Evolutionary conservation across 2,797 vertebrate genomes (phyloP).

Genomic region (Huso huso): DNA sequence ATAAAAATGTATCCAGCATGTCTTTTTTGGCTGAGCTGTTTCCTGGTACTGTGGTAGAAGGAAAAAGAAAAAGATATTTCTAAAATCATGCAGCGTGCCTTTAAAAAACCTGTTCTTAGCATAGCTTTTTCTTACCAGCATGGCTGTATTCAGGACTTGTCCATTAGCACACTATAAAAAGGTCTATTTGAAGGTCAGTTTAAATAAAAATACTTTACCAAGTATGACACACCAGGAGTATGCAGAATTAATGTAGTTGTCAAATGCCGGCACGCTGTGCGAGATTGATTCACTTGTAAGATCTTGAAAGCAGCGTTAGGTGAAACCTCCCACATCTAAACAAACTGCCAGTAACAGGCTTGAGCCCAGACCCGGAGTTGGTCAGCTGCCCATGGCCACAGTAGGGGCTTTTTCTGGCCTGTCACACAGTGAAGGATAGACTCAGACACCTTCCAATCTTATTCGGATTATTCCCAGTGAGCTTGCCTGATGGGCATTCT

Average conservation of each 20-base stretch:
- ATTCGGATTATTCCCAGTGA: slow-evolving; percentile 48
- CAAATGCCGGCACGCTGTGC: slow-evolving; percentile 51
- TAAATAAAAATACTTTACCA: slow-evolving; percentile 58
- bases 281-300: slow-evolving; percentile 75
- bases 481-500: slow-evolving; percentile 77
- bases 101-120: too few relatives aligned
- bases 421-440: slow-evolving; percentile 87
- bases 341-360: slow-evolving; percentile 43
- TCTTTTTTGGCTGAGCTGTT: too few relatives aligned
- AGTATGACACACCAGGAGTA: slow-evolving; percentile 55
- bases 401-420: slow-evolving; percentile 72
- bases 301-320: slow-evolving; percentile 57
- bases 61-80: too few relatives aligned
- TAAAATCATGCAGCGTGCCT: too few relatives aligned
- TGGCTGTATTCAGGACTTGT: too few relatives aligned
- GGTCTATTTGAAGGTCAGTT: slow-evolving; percentile 59
- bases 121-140: too few relatives aligned
- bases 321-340: slow-evolving; percentile 41
- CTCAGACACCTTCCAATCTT: slow-evolving; percentile 72
- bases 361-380: slow-evolving; percentile 56
- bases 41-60: too few relatives aligned
- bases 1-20: too few relatives aligned
- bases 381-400: slow-evolving; percentile 76
- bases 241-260: slow-evolving; percentile 64
- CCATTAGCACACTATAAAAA: neutral